Evolutionary conservation across 2,113 vertebrate species (phyloP).

Genomic region (Turnix velox): DNA sequence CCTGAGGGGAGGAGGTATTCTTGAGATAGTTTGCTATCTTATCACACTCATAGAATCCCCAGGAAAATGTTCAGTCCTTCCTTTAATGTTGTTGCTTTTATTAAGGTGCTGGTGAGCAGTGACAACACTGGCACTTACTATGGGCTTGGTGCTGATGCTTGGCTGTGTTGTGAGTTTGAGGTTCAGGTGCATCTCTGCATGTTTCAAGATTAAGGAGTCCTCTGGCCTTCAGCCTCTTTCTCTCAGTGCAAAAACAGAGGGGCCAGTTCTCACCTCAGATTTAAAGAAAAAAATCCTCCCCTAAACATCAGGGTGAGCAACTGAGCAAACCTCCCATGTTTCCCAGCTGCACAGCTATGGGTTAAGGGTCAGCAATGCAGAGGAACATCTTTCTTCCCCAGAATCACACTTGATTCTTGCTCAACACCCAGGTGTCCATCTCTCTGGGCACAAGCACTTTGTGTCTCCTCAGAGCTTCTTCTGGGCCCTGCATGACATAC

Average conservation of each 20-base stretch:
- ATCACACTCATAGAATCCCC: background rate
- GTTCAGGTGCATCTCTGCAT: background rate
- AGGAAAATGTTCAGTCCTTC: background rate
- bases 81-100: background rate
- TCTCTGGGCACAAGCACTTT: accelerated
- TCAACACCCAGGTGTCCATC: background rate
- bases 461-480: accelerated
- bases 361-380: background rate
- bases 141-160: accelerated
- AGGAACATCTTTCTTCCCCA: background rate
- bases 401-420: background rate
- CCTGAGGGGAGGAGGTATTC: accelerated
- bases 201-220: background rate
- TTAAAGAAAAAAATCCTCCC: background rate
- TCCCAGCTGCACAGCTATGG: background rate
- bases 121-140: background rate
- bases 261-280: background rate
- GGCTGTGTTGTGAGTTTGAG: background rate
- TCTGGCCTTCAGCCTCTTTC: background rate
- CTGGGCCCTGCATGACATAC: accelerated
- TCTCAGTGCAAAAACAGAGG: background rate
- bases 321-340: background rate
- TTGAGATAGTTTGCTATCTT: background rate
- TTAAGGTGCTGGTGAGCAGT: accelerated
- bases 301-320: accelerated